phyloP scores from a whole-genome alignment of 2,113 vertebrate species.

The Peucedramus taeniatus region DNA sequence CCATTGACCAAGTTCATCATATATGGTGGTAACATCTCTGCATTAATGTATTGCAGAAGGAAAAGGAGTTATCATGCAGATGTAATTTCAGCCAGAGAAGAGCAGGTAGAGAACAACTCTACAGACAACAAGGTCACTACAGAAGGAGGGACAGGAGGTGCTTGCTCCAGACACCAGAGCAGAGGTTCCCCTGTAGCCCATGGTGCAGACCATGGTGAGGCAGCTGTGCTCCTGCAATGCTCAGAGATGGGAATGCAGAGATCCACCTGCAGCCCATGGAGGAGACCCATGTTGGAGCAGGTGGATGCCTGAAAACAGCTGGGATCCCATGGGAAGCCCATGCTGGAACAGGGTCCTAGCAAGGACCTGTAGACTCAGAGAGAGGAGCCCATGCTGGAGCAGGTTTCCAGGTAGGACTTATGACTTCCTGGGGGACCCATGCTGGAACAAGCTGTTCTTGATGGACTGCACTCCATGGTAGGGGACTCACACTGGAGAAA shows the following conservation, averaged over 20 bases:
- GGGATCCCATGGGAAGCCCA: neutral
- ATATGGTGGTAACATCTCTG: no score
- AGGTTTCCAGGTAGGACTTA: neutral
- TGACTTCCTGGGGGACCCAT: neutral
- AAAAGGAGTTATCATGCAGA: neutral
- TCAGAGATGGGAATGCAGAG: neutral
- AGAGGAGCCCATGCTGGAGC: neutral
- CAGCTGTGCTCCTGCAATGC: neutral
- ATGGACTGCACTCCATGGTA: neutral
- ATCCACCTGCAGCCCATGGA: neutral
- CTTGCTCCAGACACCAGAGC: neutral
- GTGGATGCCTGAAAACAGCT: neutral
- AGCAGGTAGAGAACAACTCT: neutral
- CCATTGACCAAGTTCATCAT: neutral
- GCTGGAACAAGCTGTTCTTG: neutral
- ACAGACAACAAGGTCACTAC: neutral
- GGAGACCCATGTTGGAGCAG: neutral
- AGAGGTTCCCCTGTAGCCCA: neutral
- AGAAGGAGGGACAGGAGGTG: neutral
- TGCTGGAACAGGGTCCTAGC: neutral
- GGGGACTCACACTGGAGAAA: neutral
- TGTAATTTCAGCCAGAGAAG: neutral
- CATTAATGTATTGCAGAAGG: neutral
- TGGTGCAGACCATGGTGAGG: neutral
- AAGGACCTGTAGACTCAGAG: neutral